Base-by-base conservation (phyloP, 2,888 invertebrate genomes). In the Limulus polyphemus region DNA sequence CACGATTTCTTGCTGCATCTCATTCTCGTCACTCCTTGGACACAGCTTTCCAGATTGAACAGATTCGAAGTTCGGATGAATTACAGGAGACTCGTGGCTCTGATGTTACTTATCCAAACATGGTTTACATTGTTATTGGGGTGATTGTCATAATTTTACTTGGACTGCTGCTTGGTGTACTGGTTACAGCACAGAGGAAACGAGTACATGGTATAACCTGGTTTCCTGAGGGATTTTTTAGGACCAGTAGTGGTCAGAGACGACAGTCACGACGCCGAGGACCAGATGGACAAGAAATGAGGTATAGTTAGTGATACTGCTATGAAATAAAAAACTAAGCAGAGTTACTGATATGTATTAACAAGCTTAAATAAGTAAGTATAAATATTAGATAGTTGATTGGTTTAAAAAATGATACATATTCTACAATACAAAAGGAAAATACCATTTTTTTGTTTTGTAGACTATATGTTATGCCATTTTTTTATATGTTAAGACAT, bases 191-290 rank as follows among this genome's bases (percentile, higher is more conserved):
- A 0, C 87, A 91, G 69, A 80, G 90, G 12, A 94, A 93, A 76
- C 84, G 90, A 7, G 86, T 87, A 0, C 72, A 76, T 32, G 94
- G 93, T 0, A 87, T 92, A 51, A 95, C 94, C 0, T 97, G 97
- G 97, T 95, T 97, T 80, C 97, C 97, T 0, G 95, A 97, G 79
- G 95, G 91, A 0, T 97, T 95, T 74, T 82, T 91, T 3, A 17
- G 62, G 17, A 64, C 57, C 2, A 62, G 60, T 0, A 84, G 87
- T 1, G 82, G 87, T 1, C 80, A 82, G 65, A 79, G 86, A n/a
- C 74, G 81, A 17, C 80, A 86, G 13, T 86, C 89, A 0, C 80
- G 88, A 11, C 81, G 91, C 46, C 83, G 91, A 11, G 90, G 90
- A 0, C 92, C 93, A 0, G 94, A 93, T 74, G 95, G 94, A 0